A percentile compares a stretch with the other conserved stretches of the same genome.
These are phyloP conservation scores for Cryptotermes secundus DNA, from an alignment of 1,140 invertebrate species.

Conservation along the genomic window DNA sequence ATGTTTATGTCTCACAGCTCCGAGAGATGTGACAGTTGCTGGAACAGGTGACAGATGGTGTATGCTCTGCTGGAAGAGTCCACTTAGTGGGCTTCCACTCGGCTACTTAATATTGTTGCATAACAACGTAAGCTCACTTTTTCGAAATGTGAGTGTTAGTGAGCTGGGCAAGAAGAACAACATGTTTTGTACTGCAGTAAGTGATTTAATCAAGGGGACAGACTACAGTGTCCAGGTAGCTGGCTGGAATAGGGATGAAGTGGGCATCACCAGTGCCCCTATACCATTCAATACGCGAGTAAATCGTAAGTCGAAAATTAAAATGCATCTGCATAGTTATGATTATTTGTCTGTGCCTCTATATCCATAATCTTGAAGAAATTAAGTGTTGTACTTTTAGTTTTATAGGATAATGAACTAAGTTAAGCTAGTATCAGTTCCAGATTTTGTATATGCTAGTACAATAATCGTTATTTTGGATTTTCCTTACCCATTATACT, in stretches of 20 bases:
- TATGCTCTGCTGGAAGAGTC: conserved; percentile 35
- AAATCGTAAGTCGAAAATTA: not conserved
- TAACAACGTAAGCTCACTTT: not conserved
- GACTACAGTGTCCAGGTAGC: not conserved
- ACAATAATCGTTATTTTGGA: too few species aligned
- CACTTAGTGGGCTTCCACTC: conserved; percentile 30
- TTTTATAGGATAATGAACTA: too few species aligned
- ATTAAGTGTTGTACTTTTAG: too few species aligned
- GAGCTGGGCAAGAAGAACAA: not conserved
- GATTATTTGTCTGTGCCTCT: too few species aligned
- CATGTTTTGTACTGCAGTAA: not conserved
- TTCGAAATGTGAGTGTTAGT: not conserved
- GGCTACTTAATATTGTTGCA: conserved; percentile 29
- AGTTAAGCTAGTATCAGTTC: too few species aligned
- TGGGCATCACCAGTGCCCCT: not conserved
- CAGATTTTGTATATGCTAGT: too few species aligned
- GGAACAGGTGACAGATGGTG: conserved; percentile 35
- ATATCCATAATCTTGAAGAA: too few species aligned
- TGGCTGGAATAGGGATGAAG: not conserved
- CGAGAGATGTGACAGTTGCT: conserved; percentile 32
- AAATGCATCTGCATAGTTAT: not conserved
- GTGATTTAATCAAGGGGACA: not conserved
- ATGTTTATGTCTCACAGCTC: conserved; percentile 14
- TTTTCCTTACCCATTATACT: too few species aligned
- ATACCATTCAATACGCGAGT: not conserved